Evolutionary conservation across 2,113 vertebrate species (phyloP), one percentile per base, ranked within the genome.

Genomic region (Todiramphus saurophagus): DNA sequence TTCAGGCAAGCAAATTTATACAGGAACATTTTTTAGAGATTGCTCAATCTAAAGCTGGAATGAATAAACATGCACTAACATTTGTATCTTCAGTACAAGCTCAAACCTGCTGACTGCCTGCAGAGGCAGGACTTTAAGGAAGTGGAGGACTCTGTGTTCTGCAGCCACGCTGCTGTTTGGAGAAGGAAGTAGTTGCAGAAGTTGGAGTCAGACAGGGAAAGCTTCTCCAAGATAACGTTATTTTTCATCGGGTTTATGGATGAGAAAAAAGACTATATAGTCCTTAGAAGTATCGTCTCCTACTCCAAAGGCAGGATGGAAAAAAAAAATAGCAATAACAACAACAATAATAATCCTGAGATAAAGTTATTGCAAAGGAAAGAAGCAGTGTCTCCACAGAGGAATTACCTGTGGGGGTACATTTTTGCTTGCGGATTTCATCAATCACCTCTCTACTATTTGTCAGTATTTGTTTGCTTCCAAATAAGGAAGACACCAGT

Each of bases 131-230:
- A 24, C 24, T 4, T 13, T 2, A 9, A 9, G 67, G 39, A n/a
- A 72, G 73, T 1, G 11, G 15, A 13, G n/a, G 66, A 37, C 82
- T 24, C 30, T 0, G n/a, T 0, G n/a, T 21, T 23, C 56, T 39
- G 76, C 59, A 37, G 21, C 73, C 55, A 3, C 5, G n/a, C 43
- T 18, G 83, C 89, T 62, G 15, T 59, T 15, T 20, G 84, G 76
- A 48, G 41, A 48, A 79, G 82, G 63, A 90, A 93, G 41, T 0
- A 1, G 20, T 7, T 78, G 90, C 82, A 60, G 39, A 59, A 33
- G 58, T 11, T 67, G 11, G 3, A 75, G 56, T 14, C 78, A 55
- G 8, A 16, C 56, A 83, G 31, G 31, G 33, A 77, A 72, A 76
- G 73, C 39, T 50, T 66, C 70, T 10, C 27, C 46, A 41, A n/a